These are phyloP conservation scores for Stictocephala bisonia DNA, from an alignment of 2,888 invertebrate species.

Conservation along the genomic window DNA sequence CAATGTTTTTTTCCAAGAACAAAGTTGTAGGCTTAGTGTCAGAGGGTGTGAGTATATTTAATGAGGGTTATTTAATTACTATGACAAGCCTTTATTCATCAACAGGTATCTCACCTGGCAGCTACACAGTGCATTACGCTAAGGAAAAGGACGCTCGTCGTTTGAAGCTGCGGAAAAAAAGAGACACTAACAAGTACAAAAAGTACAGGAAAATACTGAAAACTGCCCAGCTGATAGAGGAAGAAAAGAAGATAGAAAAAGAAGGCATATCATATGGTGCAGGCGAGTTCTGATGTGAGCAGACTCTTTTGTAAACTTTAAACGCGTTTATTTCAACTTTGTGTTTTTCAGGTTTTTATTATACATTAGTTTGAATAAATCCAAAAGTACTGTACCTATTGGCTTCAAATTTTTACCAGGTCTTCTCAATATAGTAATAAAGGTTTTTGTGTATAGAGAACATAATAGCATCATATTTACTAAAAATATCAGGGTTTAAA, in stretches of 20 bases:
- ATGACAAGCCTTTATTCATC: background rate
- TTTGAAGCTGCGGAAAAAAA: conserved; percentile 6
- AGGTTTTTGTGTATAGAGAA: conserved; percentile 33
- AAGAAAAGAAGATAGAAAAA: background rate
- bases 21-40: background rate
- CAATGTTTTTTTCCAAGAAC: background rate
- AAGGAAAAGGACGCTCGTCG: background rate
- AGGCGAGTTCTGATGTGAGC: conserved; percentile 17
- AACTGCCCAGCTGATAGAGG: conserved; percentile 6
- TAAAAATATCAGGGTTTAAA: conserved; percentile 6
- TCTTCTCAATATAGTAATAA: conserved; percentile 17
- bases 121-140: background rate
- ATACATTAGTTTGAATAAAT: conserved; percentile 22
- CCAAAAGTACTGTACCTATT: conserved; percentile 9
- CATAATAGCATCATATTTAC: conserved; percentile 22
- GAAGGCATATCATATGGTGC: conserved; percentile 3
- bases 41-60: background rate
- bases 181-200: conserved; percentile 8
- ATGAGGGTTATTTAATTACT: conserved; percentile 19
- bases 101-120: conserved; percentile 7
- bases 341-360: conserved; percentile 9
- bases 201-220: conserved; percentile 11
- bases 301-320: conserved; percentile 19
- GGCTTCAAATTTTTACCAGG: conserved; percentile 5
- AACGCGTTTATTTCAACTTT: conserved; percentile 6